Base-by-base conservation (phyloP, 1,140 invertebrate species). In the Eupristina koningsbergeri region DNA sequence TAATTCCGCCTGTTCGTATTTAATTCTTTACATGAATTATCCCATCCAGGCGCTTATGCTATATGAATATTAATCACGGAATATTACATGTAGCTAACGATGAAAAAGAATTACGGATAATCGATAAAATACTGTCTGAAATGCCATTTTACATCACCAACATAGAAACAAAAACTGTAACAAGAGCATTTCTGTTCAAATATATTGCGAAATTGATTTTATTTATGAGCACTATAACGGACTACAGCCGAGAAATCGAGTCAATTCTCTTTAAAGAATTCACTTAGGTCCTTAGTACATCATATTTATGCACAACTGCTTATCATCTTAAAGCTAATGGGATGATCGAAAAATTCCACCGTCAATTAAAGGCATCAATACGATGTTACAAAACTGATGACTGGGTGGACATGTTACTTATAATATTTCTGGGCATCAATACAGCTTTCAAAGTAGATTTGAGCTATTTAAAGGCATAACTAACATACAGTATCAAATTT, bases 321-420 rank as follows among this genome's bases (percentile, higher is more conserved):
- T 92, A 90, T 73, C 88, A 92, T 78, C 90, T 90, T 0, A 86
- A 89, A 77, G 77, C 86, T 0, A 92, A 91, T 83, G 90, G 89
- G 11, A 74, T 90, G n/a, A 78, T 91, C 0, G 90, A 92, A 71
- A 74, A 88, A 36, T 89, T 86, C 80, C 92, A 93, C 86, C 81
- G 91, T 6, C 78, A 87, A 63, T 71, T 91, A 15, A 91, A 91
- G 76, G 75, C 83, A 34, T 45, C 90, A 8, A 79, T 89, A 15
- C 85, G 9, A 9, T 80, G 77, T 13, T 69, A 73, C 36, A 26
- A 81, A 1, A 22, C 5, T 26, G n/a, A 39, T 5, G 0, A 58
- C 0, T 81, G 80, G 80, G 15, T 50, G 11, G 2, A 22, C 1
- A 73, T n/a, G 31, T 53, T 81, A 0, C 63, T 69, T 7, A 61